Conservation (phyloP, 1,140 invertebrate species). For the Argopecten irradians region DNA sequence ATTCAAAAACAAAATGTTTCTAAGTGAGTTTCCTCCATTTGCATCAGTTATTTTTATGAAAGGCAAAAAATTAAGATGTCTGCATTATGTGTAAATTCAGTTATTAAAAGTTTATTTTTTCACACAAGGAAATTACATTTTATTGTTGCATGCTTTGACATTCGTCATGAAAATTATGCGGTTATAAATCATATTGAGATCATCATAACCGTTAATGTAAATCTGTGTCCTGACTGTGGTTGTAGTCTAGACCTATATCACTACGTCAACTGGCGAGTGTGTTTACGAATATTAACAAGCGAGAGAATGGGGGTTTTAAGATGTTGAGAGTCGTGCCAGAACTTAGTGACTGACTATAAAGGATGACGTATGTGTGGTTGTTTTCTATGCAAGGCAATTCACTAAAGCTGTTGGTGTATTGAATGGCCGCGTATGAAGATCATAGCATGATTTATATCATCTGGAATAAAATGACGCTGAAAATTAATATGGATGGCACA, state of each 20-base stretch:
- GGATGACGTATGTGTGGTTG: neutral
- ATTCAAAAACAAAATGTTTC: too few species aligned
- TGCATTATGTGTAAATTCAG: too few species aligned
- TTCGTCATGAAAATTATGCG: too few species aligned
- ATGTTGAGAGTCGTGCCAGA: neutral
- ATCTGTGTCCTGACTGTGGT: neutral
- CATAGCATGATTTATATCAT: neutral
- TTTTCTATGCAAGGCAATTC: neutral
- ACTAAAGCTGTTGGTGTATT: neutral
- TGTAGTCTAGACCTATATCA: neutral
- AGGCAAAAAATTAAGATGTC: too few species aligned
- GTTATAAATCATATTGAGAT: too few species aligned
- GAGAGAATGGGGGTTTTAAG: neutral
- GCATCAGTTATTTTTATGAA: too few species aligned
- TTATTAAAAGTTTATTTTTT: too few species aligned
- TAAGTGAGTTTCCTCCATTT: too few species aligned
- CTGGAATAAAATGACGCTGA: neutral
- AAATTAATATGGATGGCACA: neutral
- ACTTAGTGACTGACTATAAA: neutral
- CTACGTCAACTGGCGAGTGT: neutral
- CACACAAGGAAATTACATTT: too few species aligned
- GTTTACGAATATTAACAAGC: neutral
- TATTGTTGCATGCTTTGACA: too few species aligned
- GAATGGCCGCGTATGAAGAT: neutral
- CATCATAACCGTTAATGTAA: too few species aligned